Evolutionary conservation across 2,113 vertebrate species (phyloP).

Genomic region (Pelusios castaneus): DNA sequence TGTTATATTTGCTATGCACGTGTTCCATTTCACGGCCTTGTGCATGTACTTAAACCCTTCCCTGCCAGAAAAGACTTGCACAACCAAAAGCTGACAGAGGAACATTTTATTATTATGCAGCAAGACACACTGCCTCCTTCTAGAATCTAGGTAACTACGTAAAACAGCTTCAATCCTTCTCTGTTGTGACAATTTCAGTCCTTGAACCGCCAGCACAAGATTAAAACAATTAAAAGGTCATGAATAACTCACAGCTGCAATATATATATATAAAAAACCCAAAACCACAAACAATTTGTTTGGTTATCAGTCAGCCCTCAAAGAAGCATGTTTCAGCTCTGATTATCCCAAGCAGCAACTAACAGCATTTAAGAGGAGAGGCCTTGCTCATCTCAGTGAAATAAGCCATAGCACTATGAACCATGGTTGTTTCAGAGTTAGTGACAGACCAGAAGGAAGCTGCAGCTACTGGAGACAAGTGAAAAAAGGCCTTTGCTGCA

Average conservation of each 20-base stretch:
- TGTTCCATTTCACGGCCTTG: background rate
- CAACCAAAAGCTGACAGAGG: background rate
- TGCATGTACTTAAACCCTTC: background rate
- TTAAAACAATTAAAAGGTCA: conserved; percentile 8
- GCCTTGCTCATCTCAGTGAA: conserved; percentile 31
- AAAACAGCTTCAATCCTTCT: conserved; percentile 27
- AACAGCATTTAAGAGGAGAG: conserved; percentile 36
- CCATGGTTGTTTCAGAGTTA: background rate
- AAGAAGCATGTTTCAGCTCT: conserved; percentile 25
- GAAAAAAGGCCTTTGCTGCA: background rate
- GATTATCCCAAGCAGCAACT: conserved; percentile 45
- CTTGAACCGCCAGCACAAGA: conserved; percentile 22
- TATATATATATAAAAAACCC: background rate
- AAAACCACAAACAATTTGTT: background rate
- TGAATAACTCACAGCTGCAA: background rate
- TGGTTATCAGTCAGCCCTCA: conserved; percentile 24
- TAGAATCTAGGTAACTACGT: background rate
- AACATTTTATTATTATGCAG: background rate
- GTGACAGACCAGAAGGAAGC: conserved; percentile 42
- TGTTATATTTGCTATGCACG: background rate
- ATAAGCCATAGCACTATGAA: conserved; percentile 18
- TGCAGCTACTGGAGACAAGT: background rate
- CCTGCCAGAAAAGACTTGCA: background rate
- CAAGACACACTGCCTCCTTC: background rate
- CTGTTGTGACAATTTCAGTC: conserved; percentile 28